phyloP scores from a whole-genome alignment of 2,113 vertebrate species.

The Nothoprocta pentlandii region DNA sequence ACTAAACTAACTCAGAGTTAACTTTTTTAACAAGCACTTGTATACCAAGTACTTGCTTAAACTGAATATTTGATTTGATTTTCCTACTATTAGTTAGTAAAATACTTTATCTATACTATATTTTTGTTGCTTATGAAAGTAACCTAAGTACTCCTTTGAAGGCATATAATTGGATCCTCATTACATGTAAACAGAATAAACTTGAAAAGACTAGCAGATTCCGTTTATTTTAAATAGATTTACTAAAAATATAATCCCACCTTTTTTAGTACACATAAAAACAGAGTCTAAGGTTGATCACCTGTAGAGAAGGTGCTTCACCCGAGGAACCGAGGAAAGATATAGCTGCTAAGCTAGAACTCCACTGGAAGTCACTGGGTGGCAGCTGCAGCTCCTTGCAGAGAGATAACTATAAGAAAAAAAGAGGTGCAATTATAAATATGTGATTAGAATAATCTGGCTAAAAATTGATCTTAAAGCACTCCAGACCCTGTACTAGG shows the following conservation, averaged over 20 bases:
- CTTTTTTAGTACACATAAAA: not conserved
- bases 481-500: not conserved
- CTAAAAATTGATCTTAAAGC: not conserved
- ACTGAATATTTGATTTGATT: not conserved
- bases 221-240: not conserved
- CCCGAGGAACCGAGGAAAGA: constrained; percentile 72
- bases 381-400: constrained; percentile 96
- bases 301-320: constrained; percentile 84
- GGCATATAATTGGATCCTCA: not conserved
- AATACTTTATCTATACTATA: not conserved
- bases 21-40: not conserved
- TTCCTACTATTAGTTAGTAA: not conserved
- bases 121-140: not conserved
- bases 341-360: constrained; percentile 87
- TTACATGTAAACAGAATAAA: not conserved
- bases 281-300: constrained; percentile 19
- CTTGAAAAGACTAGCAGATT: not conserved
- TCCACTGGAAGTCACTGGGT: constrained; percentile 83
- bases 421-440: not conserved
- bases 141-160: not conserved
- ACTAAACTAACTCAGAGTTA: not conserved
- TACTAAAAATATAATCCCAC: not conserved
- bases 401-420: constrained; percentile 83
- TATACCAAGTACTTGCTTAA: not conserved
- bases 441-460: not conserved